Base-by-base conservation (phyloP, 2,888 invertebrate genomes). In the Tipula unca region DNA sequence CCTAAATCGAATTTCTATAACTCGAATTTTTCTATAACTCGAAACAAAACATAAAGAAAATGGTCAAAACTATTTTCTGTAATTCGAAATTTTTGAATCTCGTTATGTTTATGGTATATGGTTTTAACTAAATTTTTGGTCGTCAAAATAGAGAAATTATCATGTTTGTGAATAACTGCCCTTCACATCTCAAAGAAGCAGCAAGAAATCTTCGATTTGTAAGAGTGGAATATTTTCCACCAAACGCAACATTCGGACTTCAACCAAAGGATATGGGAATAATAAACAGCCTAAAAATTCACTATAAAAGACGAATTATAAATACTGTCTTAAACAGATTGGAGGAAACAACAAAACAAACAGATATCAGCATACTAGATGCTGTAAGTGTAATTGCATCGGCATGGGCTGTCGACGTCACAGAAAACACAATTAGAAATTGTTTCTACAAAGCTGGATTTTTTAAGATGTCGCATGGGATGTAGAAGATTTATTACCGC, bases 151-250 rank as follows among this genome's bases (percentile, higher is more conserved):
- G 85, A 84, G 88, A 87, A 85, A 87, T 88, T 82, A 8, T 88
- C 20, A 86, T 89, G 17, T 48, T 89, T 13, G 86, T 88, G 8
- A 88, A 88, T 85, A 88, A 88, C 85, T 88, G 82, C 29, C 82
- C 25, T 2, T 25, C 82, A 1, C 82, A 82, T n/a, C n/a, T n/a
- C n/a, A 87, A 87, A 29, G 29, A 29, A 84, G 87, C 87, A 86
- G 32, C 3, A 32, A 32, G 32, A 32, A 32, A 3, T 32, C 32
- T 32, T 32, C 32, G 86, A 29, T 82, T 82, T 82, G 29, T 87
- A 29, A 86, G 87, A 85, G 48, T 88, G 3, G 86, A 86, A 17
- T 89, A 89, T 87, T 87, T 89, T 10, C 88, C 89, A 13, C 87
- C 88, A 82, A 88, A 88, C 86, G 87, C 87, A 20, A 88, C 88